Conservation (phyloP, 2,888 invertebrate genomes). For the Tribolium freemani region DNA sequence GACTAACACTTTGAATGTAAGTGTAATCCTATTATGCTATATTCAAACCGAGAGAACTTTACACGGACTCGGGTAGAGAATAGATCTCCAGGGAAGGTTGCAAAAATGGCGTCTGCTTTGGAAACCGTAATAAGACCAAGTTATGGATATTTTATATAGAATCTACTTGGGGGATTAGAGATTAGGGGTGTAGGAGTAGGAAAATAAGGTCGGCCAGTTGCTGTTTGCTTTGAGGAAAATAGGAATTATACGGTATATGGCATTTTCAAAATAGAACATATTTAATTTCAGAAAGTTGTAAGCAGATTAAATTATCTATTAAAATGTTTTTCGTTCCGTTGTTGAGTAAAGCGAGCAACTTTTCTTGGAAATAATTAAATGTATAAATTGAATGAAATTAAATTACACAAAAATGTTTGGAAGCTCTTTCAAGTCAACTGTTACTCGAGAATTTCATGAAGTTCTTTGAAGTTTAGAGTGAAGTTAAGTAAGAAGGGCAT, state of each 20-base stretch:
- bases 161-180: constrained; percentile 19
- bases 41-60: constrained; percentile 4
- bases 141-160: constrained; percentile 24
- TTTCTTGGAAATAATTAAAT: no score
- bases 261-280: neutral
- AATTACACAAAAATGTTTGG: no score
- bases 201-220: neutral
- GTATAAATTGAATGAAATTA: no score
- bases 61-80: constrained; percentile 4
- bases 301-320: no score
- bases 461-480: no score
- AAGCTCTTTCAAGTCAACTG: no score
- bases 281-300: no score
- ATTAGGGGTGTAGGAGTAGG: constrained; percentile 18
- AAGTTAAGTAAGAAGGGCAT: no score
- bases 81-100: constrained; percentile 13
- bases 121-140: constrained; percentile 25
- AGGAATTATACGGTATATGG: no score
- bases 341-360: neutral
- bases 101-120: constrained; percentile 23
- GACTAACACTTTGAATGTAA: neutral
- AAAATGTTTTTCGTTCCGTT: no score
- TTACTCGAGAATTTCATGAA: no score
- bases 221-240: neutral
- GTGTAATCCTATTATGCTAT: constrained; percentile 1